These are phyloP conservation scores for Magallana gigas DNA, from an alignment of 1,140 invertebrate genomes.

Conservation along the genomic window DNA sequence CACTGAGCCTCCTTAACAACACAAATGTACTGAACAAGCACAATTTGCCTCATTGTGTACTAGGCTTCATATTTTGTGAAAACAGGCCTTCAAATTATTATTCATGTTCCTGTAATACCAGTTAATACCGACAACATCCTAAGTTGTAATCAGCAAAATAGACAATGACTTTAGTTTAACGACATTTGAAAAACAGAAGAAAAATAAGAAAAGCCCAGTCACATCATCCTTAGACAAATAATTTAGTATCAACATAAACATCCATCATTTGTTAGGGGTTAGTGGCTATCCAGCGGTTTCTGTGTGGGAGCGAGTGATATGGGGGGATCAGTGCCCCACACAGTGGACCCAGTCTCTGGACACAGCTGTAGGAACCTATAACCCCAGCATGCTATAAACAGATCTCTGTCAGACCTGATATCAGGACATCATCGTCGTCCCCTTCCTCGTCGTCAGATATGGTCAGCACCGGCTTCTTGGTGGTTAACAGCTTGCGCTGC, in stretches of 20 bases:
- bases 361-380: not conserved
- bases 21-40: too few species aligned
- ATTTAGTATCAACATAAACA: conserved; percentile 20
- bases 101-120: too few species aligned
- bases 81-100: too few species aligned
- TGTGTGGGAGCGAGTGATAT: not conserved
- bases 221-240: not conserved
- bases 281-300: not conserved
- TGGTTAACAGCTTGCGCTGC: conserved; percentile 36
- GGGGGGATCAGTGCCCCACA: conserved; percentile 14
- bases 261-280: not conserved
- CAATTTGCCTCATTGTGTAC: too few species aligned
- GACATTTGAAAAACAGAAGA: too few species aligned
- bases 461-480: conserved; percentile 52
- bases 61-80: too few species aligned
- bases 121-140: too few species aligned
- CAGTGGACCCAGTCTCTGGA: not conserved
- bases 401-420: conserved; percentile 36
- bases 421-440: conserved; percentile 56
- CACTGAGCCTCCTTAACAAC: too few species aligned
- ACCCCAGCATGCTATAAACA: not conserved
- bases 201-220: not conserved
- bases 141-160: too few species aligned
- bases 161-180: too few species aligned
- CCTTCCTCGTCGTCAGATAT: conserved; percentile 60